Evolutionary conservation across 23 tunicate genomes (phyloP).

Genomic region (Trididemnum miniatum): DNA sequence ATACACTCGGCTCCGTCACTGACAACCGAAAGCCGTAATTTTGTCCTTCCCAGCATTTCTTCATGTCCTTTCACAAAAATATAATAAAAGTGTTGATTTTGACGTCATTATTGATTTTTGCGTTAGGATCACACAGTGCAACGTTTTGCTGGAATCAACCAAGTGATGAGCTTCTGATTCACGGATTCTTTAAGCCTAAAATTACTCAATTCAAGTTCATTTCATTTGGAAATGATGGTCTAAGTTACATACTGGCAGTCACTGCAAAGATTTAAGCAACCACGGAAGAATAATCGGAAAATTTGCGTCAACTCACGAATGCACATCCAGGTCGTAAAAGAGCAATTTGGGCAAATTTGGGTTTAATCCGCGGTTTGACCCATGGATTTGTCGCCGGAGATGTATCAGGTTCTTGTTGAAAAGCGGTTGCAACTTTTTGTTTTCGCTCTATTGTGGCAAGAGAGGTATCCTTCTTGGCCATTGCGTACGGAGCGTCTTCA

Average conservation of each 20-base stretch:
- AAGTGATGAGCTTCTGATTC: no score
- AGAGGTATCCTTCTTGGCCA: constrained; percentile 10
- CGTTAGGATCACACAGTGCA: no score
- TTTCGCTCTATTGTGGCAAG: neutral
- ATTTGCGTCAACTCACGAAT: constrained; percentile 78
- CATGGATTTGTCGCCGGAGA: neutral
- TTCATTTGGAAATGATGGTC: no score
- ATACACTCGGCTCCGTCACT: constrained; percentile 72
- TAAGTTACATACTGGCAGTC: no score
- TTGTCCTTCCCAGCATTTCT: constrained; percentile 68
- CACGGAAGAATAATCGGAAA: no score
- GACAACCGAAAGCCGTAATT: constrained; percentile 45
- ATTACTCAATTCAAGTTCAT: no score
- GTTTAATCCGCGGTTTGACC: neutral
- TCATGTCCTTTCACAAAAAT: constrained; percentile 49
- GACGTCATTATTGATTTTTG: no score
- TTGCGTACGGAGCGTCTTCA: constrained; percentile 72
- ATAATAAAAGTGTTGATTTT: no score
- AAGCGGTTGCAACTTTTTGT: neutral
- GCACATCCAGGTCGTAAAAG: constrained; percentile 33
- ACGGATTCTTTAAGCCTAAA: no score
- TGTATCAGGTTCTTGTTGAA: neutral
- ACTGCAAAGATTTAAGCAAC: no score
- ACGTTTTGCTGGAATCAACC: no score
- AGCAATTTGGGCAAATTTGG: constrained; percentile 67